Conservation (phyloP, 2,113 vertebrate species). For the Calidris pygmaea region DNA sequence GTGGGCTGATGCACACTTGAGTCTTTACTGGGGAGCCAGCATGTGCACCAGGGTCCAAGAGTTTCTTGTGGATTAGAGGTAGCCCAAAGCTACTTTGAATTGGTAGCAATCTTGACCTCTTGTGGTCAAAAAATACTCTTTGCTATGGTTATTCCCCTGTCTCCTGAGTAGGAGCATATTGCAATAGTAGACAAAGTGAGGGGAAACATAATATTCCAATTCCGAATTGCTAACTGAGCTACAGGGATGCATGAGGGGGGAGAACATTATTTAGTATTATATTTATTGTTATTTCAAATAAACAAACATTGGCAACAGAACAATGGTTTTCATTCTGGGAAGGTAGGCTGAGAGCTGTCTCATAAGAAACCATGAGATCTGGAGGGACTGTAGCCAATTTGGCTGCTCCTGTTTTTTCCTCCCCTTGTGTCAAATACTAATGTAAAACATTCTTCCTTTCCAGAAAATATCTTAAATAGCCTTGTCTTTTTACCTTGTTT, state of each 20-base stretch:
- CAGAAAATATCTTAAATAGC: background rate
- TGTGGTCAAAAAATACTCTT: background rate
- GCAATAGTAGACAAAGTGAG: background rate
- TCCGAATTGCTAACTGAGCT: background rate
- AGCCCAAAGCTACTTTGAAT: background rate
- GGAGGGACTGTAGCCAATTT: background rate
- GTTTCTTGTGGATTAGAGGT: background rate
- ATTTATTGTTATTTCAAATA: slow-evolving; percentile 45
- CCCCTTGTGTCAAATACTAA: background rate
- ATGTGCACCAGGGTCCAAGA: background rate
- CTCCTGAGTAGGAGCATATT: background rate
- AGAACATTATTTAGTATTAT: background rate
- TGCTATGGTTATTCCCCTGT: background rate
- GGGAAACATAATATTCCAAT: background rate
- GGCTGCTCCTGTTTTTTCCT: background rate
- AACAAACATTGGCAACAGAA: slow-evolving; percentile 51
- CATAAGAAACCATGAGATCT: background rate
- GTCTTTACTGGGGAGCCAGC: background rate
- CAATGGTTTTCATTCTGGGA: slow-evolving; percentile 1
- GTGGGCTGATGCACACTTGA: background rate
- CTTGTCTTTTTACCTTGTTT: background rate
- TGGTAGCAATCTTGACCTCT: background rate
- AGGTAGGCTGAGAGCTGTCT: slow-evolving; percentile 9
- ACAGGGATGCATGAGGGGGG: background rate
- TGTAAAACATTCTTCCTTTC: background rate